A percentile compares a stretch with the other conserved stretches of the same genome.
Evolutionary conservation across 2,113 vertebrate genomes (phyloP).

Genomic region (Penelope pileata): DNA sequence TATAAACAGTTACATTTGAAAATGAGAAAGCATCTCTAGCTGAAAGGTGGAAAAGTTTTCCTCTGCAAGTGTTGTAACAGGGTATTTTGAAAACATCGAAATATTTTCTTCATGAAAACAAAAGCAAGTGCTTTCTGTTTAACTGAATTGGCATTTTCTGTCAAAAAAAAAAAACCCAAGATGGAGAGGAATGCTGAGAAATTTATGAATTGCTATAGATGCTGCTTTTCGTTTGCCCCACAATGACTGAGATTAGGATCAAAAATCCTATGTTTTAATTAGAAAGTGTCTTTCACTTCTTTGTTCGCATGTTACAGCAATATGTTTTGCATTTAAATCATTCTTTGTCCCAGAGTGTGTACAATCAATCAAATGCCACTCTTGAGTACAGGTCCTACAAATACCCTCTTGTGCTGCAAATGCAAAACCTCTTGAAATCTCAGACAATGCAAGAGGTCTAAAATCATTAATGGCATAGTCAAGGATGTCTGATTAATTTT

Average conservation of each 20-base stretch:
- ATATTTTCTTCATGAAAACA: background rate
- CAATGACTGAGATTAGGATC: conserved; percentile 23
- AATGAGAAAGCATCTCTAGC: background rate
- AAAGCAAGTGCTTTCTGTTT: background rate
- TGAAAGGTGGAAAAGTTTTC: background rate
- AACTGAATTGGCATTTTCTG: background rate
- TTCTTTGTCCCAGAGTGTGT: background rate
- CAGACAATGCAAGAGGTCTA: background rate
- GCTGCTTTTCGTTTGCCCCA: conserved; percentile 4
- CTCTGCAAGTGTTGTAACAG: background rate
- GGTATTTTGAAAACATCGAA: background rate
- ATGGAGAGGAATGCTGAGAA: background rate
- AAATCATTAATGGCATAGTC: conserved; percentile 33
- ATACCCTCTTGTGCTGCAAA: conserved; percentile 2
- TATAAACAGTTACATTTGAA: background rate
- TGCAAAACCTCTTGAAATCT: conserved; percentile 38
- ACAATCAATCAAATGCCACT: conserved; percentile 50
- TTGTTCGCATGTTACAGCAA: conserved; percentile 22
- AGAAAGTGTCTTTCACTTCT: conserved; percentile 32
- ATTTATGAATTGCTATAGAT: background rate
- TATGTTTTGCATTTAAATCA: conserved; percentile 54
- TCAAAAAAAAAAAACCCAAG: background rate
- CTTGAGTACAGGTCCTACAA: conserved; percentile 30
- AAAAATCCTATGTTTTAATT: conserved; percentile 46
- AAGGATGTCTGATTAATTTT: conserved; percentile 42